Percentiles rank a stretch among this genome's conserved stretches.
These are phyloP conservation scores for Ceratosolen solmsi DNA, from an alignment of 1,140 invertebrate genomes.

Conservation along the genomic window DNA sequence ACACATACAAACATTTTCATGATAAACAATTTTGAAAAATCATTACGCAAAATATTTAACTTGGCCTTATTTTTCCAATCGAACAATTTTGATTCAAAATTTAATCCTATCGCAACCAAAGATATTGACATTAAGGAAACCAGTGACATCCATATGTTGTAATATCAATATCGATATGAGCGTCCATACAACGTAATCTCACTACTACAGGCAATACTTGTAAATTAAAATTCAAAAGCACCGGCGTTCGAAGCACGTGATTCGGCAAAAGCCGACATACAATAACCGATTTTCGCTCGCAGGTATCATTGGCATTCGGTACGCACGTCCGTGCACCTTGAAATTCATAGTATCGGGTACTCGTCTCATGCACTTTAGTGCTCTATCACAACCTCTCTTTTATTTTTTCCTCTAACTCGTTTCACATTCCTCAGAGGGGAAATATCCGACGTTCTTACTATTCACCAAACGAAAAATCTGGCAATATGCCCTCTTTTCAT, in stretches of 20 bases:
- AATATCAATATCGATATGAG: no score
- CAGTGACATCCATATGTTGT: no score
- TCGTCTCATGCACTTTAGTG: not conserved
- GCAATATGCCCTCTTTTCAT: slow-evolving; percentile 18
- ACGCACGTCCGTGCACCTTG: slow-evolving; percentile 24
- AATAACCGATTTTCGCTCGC: slow-evolving; percentile 41
- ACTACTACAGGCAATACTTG: not conserved
- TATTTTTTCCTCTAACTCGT: slow-evolving; percentile 13
- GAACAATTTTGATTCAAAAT: no score
- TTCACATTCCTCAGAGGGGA: not conserved
- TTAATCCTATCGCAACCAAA: no score
- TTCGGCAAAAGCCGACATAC: not conserved
- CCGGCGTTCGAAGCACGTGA: not conserved
- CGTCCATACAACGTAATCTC: no score
- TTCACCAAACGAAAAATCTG: slow-evolving; percentile 34
- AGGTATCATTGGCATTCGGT: slow-evolving; percentile 25
- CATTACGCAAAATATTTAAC: no score
- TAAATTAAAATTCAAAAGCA: slow-evolving; percentile 10
- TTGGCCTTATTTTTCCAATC: no score
- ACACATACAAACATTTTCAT: no score
- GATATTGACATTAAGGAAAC: no score
- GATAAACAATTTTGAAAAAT: no score
- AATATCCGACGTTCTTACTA: slow-evolving; percentile 21
- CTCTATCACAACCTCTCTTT: not conserved
- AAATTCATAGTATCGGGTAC: slow-evolving; percentile 51